Percentiles rank a stretch among this genome's conserved stretches.
Evolutionary conservation across 2,113 vertebrate genomes (phyloP).

Genomic region (Saccopteryx bilineata): DNA sequence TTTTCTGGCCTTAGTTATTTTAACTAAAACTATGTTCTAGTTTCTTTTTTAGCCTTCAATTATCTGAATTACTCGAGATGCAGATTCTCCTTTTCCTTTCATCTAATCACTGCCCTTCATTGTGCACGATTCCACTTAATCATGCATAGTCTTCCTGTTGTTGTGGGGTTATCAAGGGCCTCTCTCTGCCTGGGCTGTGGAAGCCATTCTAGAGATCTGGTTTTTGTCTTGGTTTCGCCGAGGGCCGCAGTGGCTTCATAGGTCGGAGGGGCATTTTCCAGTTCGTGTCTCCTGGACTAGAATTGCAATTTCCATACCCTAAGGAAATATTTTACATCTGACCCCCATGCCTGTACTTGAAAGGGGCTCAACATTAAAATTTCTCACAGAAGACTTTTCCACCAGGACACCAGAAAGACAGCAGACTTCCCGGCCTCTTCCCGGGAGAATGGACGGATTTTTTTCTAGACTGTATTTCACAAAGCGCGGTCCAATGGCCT

Average conservation of each 20-base stretch:
- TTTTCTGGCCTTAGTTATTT: slow-evolving; percentile 47
- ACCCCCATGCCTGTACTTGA: not conserved
- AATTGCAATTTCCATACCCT: not conserved
- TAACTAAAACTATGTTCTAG: slow-evolving; percentile 31
- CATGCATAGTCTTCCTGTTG: not conserved
- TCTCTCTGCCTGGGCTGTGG: fast-evolving
- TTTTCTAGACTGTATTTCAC: not conserved
- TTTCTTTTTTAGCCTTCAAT: not conserved
- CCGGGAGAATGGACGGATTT: not conserved
- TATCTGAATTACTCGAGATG: not conserved
- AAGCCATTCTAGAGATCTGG: not conserved
- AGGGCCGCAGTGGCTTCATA: not conserved
- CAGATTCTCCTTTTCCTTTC: not conserved
- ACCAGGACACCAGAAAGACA: not conserved
- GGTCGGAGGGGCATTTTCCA: not conserved
- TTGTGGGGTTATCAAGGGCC: not conserved
- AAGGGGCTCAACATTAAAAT: not conserved
- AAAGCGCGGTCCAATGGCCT: not conserved
- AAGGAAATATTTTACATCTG: not conserved
- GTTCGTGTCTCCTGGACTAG: not conserved
- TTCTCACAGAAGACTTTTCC: not conserved
- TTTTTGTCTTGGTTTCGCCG: not conserved
- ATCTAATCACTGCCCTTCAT: not conserved
- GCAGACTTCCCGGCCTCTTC: not conserved
- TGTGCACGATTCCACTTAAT: not conserved